A percentile compares a stretch with the other conserved stretches of the same genome.
These are phyloP conservation scores for Apocheima hispidaria DNA, from an alignment of 2,888 invertebrate genomes.

Conservation along the genomic window DNA sequence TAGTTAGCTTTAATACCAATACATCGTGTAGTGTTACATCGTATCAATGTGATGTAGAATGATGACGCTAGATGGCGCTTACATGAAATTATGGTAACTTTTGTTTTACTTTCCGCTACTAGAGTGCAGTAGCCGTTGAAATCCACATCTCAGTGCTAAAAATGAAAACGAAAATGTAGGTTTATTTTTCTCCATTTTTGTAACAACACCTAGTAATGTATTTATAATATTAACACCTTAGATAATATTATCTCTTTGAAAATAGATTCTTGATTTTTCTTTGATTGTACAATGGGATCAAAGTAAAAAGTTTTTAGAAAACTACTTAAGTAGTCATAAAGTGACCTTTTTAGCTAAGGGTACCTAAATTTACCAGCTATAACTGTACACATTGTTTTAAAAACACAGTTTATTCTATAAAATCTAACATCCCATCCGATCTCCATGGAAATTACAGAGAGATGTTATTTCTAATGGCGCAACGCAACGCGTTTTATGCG, in stretches of 20 bases:
- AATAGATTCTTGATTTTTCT: not conserved
- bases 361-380: too few species aligned
- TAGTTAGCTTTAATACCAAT: not conserved
- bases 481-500: constrained; percentile 56
- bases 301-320: too few species aligned
- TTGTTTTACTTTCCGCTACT: not conserved
- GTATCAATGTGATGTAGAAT: not conserved
- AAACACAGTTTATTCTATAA: constrained; percentile 16
- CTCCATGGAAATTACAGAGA: constrained; percentile 30
- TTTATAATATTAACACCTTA: too few species aligned
- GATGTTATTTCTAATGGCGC: constrained; percentile 25
- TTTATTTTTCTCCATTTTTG: too few species aligned
- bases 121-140: too few species aligned
- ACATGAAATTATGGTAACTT: not conserved
- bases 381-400: constrained; percentile 2
- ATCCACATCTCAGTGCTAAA: too few species aligned
- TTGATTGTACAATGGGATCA: not conserved
- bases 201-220: too few species aligned
- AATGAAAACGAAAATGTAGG: too few species aligned
- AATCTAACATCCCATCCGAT: constrained; percentile 15
- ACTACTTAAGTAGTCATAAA: too few species aligned
- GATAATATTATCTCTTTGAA: too few species aligned
- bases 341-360: too few species aligned
- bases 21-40: not conserved
- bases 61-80: constrained; percentile 43